Conservation (phyloP, 2,113 vertebrate species). For the Dasyurus viverrinus region DNA sequence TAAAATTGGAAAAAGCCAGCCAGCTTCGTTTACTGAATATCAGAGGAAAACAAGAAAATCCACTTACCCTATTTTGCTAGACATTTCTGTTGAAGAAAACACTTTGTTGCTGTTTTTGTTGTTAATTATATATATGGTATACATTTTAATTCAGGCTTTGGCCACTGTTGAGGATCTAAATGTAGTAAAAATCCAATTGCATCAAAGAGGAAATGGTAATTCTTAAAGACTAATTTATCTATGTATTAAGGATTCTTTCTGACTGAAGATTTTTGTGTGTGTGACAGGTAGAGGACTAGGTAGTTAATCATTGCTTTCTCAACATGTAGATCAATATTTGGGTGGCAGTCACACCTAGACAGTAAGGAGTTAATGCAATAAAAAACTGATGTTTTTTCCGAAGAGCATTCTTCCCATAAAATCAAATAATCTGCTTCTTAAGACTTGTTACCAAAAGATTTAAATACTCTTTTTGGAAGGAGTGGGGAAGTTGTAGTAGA, state of each 20-base stretch:
- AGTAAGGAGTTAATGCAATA: constrained; percentile 79
- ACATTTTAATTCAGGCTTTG: background rate
- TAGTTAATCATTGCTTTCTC: constrained; percentile 82
- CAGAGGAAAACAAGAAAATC: constrained; percentile 64
- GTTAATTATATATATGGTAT: constrained; percentile 14
- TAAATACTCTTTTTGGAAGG: constrained; percentile 73
- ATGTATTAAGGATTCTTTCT: constrained; percentile 73
- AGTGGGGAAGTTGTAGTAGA: constrained; percentile 71
- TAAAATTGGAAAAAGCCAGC: constrained; percentile 73
- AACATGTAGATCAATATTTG: constrained; percentile 76
- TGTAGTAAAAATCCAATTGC: constrained; percentile 23
- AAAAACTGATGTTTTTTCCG: constrained; percentile 70
- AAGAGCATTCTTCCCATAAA: constrained; percentile 79
- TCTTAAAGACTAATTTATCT: constrained; percentile 81
- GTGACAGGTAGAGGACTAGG: background rate
- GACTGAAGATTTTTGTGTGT: constrained; percentile 73
- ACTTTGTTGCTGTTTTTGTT: background rate
- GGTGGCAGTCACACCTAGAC: constrained; percentile 73
- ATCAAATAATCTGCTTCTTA: constrained; percentile 76
- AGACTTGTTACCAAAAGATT: constrained; percentile 75
- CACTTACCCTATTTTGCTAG: constrained; percentile 62
- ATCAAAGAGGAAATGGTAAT: constrained; percentile 73
- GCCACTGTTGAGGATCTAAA: constrained; percentile 82
- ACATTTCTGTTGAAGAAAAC: constrained; percentile 63
- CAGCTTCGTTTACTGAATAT: constrained; percentile 73